A percentile compares a stretch with the other conserved stretches of the same genome.
phyloP scores from a whole-genome alignment of 2,888 invertebrate genomes.

The Pterostichus madidus region DNA sequence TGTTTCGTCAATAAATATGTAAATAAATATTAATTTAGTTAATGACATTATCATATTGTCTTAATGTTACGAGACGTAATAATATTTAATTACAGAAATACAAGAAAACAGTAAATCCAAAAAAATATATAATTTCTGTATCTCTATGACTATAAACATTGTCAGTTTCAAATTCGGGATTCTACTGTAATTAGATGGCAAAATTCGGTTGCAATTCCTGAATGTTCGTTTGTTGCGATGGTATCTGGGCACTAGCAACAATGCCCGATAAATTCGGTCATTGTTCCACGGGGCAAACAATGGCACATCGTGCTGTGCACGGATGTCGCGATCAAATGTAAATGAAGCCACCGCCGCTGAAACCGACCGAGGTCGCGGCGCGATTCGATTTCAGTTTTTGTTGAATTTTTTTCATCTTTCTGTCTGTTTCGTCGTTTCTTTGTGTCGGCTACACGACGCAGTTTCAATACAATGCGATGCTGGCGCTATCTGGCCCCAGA shows the following conservation, averaged over 20 bases:
- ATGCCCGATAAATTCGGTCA: slow-evolving; percentile 59
- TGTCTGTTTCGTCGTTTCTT: slow-evolving; percentile 55
- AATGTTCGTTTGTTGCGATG: slow-evolving; percentile 9
- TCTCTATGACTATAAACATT: not conserved
- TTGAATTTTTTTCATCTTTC: slow-evolving; percentile 50
- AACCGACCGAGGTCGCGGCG: slow-evolving; percentile 49
- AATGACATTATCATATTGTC: not conserved
- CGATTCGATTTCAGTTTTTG: slow-evolving; percentile 49
- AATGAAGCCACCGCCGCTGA: slow-evolving; percentile 57
- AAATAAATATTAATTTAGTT: not conserved
- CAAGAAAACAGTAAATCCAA: no score
- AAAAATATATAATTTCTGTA: not conserved
- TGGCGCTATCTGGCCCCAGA: slow-evolving; percentile 42
- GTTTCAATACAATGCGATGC: slow-evolving; percentile 44
- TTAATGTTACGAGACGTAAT: not conserved
- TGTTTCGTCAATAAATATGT: not conserved
- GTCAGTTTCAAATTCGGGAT: slow-evolving; percentile 1
- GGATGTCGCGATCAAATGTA: slow-evolving; percentile 62
- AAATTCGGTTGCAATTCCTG: slow-evolving; percentile 8
- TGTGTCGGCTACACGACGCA: slow-evolving; percentile 51
- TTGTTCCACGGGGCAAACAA: slow-evolving; percentile 59
- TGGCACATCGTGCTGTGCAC: slow-evolving; percentile 48
- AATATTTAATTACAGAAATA: not conserved
- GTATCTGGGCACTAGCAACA: slow-evolving; percentile 15
- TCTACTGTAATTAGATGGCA: not conserved